These are phyloP conservation scores for Cerastis leucographa DNA, from an alignment of 2,888 invertebrate species.

Conservation along the genomic window DNA sequence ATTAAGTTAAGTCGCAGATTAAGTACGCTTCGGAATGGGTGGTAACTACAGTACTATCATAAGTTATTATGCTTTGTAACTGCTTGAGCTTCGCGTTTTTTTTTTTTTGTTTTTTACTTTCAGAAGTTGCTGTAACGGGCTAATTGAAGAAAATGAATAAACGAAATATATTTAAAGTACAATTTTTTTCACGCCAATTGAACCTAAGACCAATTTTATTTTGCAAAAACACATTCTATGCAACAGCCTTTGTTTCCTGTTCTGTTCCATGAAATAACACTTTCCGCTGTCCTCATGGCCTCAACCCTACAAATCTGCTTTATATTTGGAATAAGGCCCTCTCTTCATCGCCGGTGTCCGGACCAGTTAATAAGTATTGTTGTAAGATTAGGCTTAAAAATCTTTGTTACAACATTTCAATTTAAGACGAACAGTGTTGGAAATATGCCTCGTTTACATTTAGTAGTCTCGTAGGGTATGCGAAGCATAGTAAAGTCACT, in stretches of 20 bases:
- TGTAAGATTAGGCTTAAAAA: slow-evolving; percentile 15
- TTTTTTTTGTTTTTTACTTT: too few relatives aligned
- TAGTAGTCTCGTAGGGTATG: neutral
- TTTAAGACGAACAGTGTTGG: neutral
- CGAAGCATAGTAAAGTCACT: neutral
- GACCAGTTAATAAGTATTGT: slow-evolving; percentile 28
- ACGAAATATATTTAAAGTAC: too few relatives aligned
- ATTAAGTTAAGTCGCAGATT: neutral
- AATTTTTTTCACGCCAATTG: neutral
- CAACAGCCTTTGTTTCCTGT: neutral
- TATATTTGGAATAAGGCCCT: slow-evolving; percentile 23
- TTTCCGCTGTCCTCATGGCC: slow-evolving; percentile 20
- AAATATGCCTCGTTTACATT: neutral
- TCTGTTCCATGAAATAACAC: neutral
- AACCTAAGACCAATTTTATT: neutral
- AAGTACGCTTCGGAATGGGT: too few relatives aligned
- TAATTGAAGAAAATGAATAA: too few relatives aligned
- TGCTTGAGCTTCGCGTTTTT: too few relatives aligned
- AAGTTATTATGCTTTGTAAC: too few relatives aligned
- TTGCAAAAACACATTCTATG: neutral
- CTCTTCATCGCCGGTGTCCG: slow-evolving; percentile 18
- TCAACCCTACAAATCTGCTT: slow-evolving; percentile 16
- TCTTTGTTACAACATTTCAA: neutral
- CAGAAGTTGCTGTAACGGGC: too few relatives aligned
- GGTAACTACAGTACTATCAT: too few relatives aligned